phyloP scores from a whole-genome alignment of 2,797 vertebrate genomes.

The Tachyglossus aculeatus region DNA sequence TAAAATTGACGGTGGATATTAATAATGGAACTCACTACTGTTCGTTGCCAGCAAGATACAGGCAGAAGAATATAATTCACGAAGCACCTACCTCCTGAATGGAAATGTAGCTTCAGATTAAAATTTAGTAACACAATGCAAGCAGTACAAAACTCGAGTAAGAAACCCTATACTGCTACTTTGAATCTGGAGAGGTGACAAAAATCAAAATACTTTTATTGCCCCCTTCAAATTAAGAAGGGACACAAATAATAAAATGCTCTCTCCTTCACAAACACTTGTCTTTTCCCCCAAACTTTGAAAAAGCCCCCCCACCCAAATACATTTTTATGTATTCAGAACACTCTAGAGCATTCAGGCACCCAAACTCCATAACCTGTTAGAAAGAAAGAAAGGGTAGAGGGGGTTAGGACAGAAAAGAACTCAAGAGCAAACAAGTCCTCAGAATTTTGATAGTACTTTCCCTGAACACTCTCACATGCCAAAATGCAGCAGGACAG shows the following conservation, averaged over 20 bases:
- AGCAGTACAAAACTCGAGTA: no score
- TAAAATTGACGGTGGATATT: no score
- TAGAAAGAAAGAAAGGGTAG: neutral
- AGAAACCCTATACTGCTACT: no score
- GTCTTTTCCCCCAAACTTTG: conserved; percentile 28
- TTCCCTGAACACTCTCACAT: neutral
- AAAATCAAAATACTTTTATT: no score
- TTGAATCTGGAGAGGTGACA: no score
- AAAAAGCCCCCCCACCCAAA: conserved; percentile 18
- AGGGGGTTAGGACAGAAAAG: accelerated
- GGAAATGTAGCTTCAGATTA: no score
- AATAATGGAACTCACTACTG: no score
- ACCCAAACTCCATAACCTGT: conserved; percentile 31
- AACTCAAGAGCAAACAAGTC: conserved; percentile 20
- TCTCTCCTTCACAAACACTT: neutral
- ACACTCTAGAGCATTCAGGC: conserved; percentile 43
- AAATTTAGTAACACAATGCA: no score
- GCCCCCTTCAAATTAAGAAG: conserved; percentile 11
- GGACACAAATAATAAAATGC: conserved; percentile 16
- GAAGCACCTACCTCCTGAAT: no score
- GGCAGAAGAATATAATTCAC: no score
- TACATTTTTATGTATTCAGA: conserved; percentile 28
- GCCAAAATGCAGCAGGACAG: conserved; percentile 68
- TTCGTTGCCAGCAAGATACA: no score
- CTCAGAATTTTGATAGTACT: conserved; percentile 46